Conservation (phyloP, 1,140 invertebrate genomes). For the Leptinotarsa texana region DNA sequence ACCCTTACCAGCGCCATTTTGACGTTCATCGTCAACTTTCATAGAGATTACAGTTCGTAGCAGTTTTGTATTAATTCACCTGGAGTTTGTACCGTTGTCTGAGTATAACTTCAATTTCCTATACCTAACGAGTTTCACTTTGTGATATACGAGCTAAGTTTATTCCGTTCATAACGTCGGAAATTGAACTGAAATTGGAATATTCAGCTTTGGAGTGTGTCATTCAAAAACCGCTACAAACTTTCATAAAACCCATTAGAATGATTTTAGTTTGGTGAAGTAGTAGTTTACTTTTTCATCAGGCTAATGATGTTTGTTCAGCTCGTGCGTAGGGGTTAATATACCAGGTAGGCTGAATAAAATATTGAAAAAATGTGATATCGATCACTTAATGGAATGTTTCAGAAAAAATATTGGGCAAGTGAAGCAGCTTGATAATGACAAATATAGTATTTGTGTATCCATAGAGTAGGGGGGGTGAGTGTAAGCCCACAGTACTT, state of each 20-base stretch:
- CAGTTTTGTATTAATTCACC: neutral
- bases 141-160: slow-evolving; percentile 2
- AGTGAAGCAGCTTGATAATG: no score
- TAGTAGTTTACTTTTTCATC: no score
- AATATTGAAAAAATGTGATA: no score
- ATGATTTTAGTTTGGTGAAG: neutral
- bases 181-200: slow-evolving; percentile 1
- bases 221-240: slow-evolving; percentile 1
- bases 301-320: no score
- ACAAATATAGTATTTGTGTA: no score
- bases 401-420: no score
- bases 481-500: no score
- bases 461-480: no score
- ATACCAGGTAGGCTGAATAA: no score
- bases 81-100: slow-evolving; percentile 7
- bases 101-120: slow-evolving; percentile 3
- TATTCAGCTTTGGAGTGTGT: neutral
- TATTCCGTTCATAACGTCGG: neutral
- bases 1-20: no score
- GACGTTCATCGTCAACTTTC: neutral
- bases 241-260: neutral
- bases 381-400: no score
- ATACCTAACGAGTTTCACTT: slow-evolving; percentile 6
- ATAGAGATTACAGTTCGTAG: neutral
- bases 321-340: no score